phyloP scores from a whole-genome alignment of 2,113 vertebrate genomes.

The Nycticorax nycticorax region DNA sequence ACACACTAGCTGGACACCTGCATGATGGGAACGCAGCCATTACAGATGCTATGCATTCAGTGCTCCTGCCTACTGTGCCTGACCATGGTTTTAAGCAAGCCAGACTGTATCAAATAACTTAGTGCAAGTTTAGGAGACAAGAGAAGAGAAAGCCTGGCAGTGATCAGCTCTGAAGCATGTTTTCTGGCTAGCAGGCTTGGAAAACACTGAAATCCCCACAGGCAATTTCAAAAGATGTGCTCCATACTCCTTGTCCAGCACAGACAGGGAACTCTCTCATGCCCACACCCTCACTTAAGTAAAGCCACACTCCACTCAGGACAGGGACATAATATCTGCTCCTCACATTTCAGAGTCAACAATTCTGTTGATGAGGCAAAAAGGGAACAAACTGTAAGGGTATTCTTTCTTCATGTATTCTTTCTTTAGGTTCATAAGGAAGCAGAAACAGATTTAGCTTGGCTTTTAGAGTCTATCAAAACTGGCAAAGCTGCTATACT shows the following conservation, averaged over 20 bases:
- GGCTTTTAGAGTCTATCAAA: not conserved
- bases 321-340: not conserved
- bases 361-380: not conserved
- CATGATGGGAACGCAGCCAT: not conserved
- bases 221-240: not conserved
- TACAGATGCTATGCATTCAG: not conserved
- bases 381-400: not conserved
- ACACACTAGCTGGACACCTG: not conserved
- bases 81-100: not conserved
- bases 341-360: not conserved
- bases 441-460: not conserved
- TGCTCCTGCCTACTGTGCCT: not conserved
- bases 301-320: not conserved
- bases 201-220: not conserved
- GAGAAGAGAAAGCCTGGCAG: not conserved
- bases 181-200: constrained; percentile 11
- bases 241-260: not conserved
- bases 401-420: not conserved
- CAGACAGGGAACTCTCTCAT: not conserved
- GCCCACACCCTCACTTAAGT: not conserved
- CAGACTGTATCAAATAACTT: not conserved
- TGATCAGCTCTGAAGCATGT: not conserved
- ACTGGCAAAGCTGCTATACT: not conserved
- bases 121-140: not conserved
- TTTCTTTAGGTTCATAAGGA: not conserved